Conservation (phyloP, 2,797 vertebrate species). For the Arvicola amphibius region DNA sequence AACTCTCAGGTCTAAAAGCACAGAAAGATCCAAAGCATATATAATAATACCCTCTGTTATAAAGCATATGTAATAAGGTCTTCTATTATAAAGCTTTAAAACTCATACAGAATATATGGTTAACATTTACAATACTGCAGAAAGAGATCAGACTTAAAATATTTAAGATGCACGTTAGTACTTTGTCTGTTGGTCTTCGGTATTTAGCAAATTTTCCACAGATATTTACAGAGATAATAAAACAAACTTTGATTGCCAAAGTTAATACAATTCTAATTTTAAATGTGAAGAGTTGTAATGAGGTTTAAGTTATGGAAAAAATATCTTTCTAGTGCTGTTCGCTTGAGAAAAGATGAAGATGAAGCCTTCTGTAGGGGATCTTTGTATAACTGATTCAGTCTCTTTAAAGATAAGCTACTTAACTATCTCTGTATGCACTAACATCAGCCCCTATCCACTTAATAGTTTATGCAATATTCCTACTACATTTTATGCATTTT, state of each 20-base stretch:
- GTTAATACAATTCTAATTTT: slow-evolving; percentile 28
- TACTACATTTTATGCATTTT: background rate
- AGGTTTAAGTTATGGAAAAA: background rate
- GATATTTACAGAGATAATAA: slow-evolving; percentile 45
- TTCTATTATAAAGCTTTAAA: slow-evolving; percentile 17
- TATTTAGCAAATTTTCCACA: background rate
- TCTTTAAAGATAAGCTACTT: slow-evolving; percentile 15
- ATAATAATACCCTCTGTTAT: background rate
- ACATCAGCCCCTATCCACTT: background rate
- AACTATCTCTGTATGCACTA: background rate
- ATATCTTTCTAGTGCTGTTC: background rate
- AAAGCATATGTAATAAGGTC: background rate
- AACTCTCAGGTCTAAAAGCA: background rate
- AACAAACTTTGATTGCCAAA: background rate
- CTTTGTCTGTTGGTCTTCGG: background rate
- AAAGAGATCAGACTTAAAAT: background rate
- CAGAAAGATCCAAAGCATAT: background rate
- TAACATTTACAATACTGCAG: background rate
- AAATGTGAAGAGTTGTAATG: background rate
- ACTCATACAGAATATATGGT: background rate
- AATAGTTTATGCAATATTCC: background rate
- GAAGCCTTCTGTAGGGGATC: background rate
- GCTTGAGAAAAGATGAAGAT: slow-evolving; percentile 23
- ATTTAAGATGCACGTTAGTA: background rate
- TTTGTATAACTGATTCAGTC: background rate